Conservation (phyloP, 2,113 vertebrate genomes). For the Tachycineta bicolor region DNA sequence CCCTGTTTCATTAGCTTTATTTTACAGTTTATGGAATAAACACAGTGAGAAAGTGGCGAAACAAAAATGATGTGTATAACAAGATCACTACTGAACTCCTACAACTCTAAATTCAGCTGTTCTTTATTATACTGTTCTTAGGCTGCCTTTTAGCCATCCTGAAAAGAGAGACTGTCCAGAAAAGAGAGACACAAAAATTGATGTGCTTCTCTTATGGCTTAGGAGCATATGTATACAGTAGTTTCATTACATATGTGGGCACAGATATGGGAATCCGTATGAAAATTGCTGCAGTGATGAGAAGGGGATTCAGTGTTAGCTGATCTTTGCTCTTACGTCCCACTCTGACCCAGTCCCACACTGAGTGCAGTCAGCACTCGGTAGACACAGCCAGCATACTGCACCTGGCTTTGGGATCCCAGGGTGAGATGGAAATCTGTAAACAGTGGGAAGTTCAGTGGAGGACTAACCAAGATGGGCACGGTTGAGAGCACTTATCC, state of each 20-base stretch:
- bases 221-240: not conserved
- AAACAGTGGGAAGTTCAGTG: not conserved
- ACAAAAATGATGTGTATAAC: not conserved
- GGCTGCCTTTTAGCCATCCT: not conserved
- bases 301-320: not conserved
- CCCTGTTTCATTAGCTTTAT: not conserved
- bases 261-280: not conserved
- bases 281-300: not conserved
- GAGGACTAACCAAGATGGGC: not conserved
- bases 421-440: not conserved
- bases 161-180: not conserved
- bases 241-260: not conserved
- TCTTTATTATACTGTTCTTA: not conserved
- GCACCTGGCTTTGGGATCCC: not conserved
- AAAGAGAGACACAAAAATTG: not conserved
- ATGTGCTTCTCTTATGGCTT: not conserved
- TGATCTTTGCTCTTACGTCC: not conserved
- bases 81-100: not conserved
- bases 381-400: accelerated
- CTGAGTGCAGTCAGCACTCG: not conserved
- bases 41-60: not conserved
- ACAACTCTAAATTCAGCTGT: not conserved
- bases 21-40: not conserved
- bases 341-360: not conserved
- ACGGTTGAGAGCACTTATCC: not conserved